These are phyloP conservation scores for Oncorhynchus tshawytscha DNA, from an alignment of 2,113 vertebrate genomes.

Conservation along the genomic window DNA sequence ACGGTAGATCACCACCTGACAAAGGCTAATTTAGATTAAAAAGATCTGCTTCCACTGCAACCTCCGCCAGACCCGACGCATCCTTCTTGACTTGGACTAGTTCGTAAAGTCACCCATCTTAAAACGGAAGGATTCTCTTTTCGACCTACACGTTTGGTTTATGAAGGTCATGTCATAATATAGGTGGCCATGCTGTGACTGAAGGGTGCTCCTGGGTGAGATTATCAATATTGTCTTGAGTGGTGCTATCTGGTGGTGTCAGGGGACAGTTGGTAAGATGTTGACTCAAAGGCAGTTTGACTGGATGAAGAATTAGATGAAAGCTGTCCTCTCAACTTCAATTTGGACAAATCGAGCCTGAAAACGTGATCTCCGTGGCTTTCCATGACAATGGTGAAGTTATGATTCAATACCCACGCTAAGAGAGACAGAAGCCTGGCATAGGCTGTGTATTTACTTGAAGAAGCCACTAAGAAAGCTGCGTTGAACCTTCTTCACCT, in stretches of 20 bases:
- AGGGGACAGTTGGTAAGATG: background rate
- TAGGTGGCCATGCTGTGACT: background rate
- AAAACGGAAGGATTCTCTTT: background rate
- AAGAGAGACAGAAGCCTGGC: background rate
- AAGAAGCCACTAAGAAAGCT: too few species aligned
- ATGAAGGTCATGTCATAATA: background rate
- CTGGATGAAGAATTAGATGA: background rate
- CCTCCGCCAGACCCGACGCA: slow-evolving; percentile 28
- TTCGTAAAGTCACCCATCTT: background rate
- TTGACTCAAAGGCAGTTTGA: background rate
- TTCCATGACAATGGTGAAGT: background rate
- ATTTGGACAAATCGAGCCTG: background rate
- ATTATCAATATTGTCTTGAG: background rate
- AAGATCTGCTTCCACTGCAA: slow-evolving; percentile 41
- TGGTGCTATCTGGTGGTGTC: background rate
- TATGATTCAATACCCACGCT: background rate
- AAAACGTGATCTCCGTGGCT: background rate
- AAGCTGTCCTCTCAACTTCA: background rate
- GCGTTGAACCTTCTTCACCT: too few species aligned
- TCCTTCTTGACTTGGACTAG: background rate
- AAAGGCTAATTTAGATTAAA: slow-evolving; percentile 64
- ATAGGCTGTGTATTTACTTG: too few species aligned
- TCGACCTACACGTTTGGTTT: background rate
- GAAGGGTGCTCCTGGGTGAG: background rate
- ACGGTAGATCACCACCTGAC: slow-evolving; percentile 63